These are phyloP conservation scores for Pluvianellus socialis DNA, from an alignment of 2,113 vertebrate species.

Conservation along the genomic window DNA sequence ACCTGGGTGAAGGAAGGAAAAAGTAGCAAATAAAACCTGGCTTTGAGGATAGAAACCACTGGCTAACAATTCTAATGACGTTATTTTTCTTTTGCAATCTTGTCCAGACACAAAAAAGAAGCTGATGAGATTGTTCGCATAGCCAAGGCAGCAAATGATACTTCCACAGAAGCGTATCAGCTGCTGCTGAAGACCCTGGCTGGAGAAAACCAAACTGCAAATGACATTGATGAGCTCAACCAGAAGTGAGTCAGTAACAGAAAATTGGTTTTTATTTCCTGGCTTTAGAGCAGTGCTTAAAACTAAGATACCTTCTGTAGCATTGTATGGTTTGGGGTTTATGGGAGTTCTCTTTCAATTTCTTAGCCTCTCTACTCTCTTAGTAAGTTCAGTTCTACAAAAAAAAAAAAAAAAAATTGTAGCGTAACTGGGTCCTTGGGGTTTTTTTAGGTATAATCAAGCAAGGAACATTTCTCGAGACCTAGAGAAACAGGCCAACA, in stretches of 20 bases:
- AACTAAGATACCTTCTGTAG: neutral
- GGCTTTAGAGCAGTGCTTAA: neutral
- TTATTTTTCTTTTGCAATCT: neutral
- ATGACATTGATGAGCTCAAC: slow-evolving; percentile 91
- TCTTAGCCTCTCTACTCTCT: neutral
- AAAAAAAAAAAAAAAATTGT: neutral
- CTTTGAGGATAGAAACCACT: neutral
- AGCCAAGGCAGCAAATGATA: slow-evolving; percentile 92
- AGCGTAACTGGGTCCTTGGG: neutral
- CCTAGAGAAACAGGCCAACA: slow-evolving; percentile 91
- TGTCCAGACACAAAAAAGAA: slow-evolving; percentile 88
- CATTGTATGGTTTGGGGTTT: neutral
- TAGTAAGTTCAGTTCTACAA: neutral
- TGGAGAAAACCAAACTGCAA: slow-evolving; percentile 85
- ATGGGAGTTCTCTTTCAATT: neutral
- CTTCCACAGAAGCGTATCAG: slow-evolving; percentile 88
- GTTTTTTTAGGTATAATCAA: slow-evolving; percentile 84
- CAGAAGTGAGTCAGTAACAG: slow-evolving; percentile 82
- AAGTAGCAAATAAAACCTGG: neutral
- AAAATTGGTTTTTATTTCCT: neutral
- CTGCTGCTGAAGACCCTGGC: slow-evolving; percentile 87
- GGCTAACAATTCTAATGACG: neutral
- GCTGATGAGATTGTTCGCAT: slow-evolving; percentile 92
- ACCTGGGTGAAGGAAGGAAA: neutral
- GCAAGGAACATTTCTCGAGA: slow-evolving; percentile 89